Evolutionary conservation across 2,888 invertebrate genomes (phyloP).

Genomic region (Tridacna crocea): DNA sequence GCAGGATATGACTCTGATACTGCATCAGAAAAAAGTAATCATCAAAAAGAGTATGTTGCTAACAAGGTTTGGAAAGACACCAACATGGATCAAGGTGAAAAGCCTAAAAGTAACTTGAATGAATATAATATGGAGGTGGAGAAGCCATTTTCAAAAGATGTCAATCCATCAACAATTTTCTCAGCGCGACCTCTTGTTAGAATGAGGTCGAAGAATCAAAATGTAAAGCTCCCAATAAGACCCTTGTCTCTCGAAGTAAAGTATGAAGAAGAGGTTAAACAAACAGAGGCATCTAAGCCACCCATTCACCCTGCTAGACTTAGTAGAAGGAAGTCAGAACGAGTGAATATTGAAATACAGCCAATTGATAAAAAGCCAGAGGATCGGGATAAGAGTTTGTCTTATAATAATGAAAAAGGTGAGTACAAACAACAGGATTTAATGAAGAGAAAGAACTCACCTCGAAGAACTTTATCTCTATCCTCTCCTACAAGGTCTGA

Average conservation of each 20-base stretch:
- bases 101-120: not conserved
- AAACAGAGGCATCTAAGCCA: constrained; percentile 25
- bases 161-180: constrained; percentile 49
- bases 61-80: not conserved
- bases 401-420: constrained; percentile 33
- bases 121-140: not conserved
- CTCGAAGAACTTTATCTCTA: constrained; percentile 47
- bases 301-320: constrained; percentile 21
- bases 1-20: constrained; percentile 9
- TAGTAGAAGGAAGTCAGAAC: constrained; percentile 2
- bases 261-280: constrained; percentile 16
- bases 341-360: constrained; percentile 44
- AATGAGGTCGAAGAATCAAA: constrained; percentile 30
- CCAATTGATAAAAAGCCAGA: constrained; percentile 43
- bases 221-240: constrained; percentile 39
- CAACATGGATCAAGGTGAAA: not conserved
- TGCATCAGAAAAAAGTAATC: constrained; percentile 1
- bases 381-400: constrained; percentile 5
- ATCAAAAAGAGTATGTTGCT: not conserved
- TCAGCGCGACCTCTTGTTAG: constrained; percentile 34
- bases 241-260: constrained; percentile 47
- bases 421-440: constrained; percentile 46
- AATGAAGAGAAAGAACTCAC: constrained; percentile 46
- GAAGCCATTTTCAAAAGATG: not conserved
- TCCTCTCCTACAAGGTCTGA: constrained; percentile 54